Evolutionary conservation across 2,888 invertebrate species (phyloP), one percentile per base, ranked within the genome.

Genomic region (Lordiphosa fenestrarum): DNA sequence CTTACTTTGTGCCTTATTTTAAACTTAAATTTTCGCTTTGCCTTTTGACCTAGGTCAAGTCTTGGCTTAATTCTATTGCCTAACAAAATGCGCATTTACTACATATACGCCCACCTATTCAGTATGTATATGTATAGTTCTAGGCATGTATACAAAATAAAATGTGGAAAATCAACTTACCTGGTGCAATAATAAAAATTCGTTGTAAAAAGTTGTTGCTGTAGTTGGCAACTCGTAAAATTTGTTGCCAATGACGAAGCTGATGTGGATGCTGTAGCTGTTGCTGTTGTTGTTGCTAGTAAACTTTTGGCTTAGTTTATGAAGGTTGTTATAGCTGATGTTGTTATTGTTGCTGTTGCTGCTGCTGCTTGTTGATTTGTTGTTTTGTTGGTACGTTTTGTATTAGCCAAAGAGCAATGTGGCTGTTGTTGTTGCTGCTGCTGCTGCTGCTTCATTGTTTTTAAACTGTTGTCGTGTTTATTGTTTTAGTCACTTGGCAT

Each of bases 101-200:
- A 6, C 4, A 3, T 23, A 1, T 23, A 1, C 23, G 1, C 23
- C 23, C 23, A 15, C 23, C 23, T 4, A 6, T 23, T 23, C 4
- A 23, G 30, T 42, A n/a, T 25, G 23, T 30, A 12, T 25, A 30
- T 44, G 13, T 44, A 30, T 44, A 30, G 10, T 30, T 25, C 6
- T 23, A 23, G 4, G 21, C 12, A 15, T 1, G 25, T 12, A n/a
- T 13, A 49, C 23, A 41, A 44, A 44, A 25, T 23, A 35, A 21
- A 49, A 37, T 47, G 36, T n/a, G 12, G 6, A 57, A 60, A 47
- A 52, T 46, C 50, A 48, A 62, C 77, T 77, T 76, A 77, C 77
- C 84, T 84, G 53, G 53, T 73, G 68, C 66, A 81, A 73, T 84
- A 76, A 75, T 83, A 77, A 81, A 77, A 77, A 73, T 76, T 81